A percentile compares a stretch with the other conserved stretches of the same genome.
These are phyloP conservation scores for Apostichopus leukothele DNA, from an alignment of 53 echinoderm and acorn worm genomes.

Conservation along the genomic window DNA sequence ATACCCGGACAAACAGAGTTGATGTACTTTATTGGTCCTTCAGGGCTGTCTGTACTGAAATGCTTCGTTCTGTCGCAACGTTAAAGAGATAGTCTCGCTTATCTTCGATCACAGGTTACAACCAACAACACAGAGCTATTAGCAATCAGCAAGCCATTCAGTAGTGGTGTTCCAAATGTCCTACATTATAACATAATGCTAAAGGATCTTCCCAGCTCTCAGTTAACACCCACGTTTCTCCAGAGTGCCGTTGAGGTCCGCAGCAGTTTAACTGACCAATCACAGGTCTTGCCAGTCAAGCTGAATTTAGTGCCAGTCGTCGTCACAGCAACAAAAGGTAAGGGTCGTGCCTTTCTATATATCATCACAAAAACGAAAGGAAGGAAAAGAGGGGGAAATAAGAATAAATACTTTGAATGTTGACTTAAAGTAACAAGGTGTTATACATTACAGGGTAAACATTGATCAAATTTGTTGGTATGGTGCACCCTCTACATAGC, in stretches of 20 bases:
- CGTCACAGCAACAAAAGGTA: slow-evolving; percentile 7
- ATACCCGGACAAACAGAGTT: no score
- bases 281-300: slow-evolving; percentile 63
- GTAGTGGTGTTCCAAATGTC: slow-evolving; percentile 27
- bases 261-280: slow-evolving; percentile 75
- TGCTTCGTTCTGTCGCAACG: no score
- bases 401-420: no score
- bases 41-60: no score
- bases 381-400: no score
- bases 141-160: slow-evolving; percentile 65
- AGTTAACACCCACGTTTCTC: slow-evolving; percentile 59
- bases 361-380: background rate
- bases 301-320: slow-evolving; percentile 68
- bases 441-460: no score
- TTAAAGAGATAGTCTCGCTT: no score
- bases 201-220: slow-evolving; percentile 57
- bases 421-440: no score
- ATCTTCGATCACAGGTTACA: slow-evolving; percentile 55
- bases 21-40: no score
- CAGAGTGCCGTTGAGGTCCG: slow-evolving; percentile 63
- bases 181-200: slow-evolving; percentile 47
- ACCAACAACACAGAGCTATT: slow-evolving; percentile 66
- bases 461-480: no score
- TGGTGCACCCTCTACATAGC: no score
- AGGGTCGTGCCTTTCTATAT: background rate